These are phyloP conservation scores for Tringa solitaria DNA, from an alignment of 2,113 vertebrate genomes.

Conservation along the genomic window DNA sequence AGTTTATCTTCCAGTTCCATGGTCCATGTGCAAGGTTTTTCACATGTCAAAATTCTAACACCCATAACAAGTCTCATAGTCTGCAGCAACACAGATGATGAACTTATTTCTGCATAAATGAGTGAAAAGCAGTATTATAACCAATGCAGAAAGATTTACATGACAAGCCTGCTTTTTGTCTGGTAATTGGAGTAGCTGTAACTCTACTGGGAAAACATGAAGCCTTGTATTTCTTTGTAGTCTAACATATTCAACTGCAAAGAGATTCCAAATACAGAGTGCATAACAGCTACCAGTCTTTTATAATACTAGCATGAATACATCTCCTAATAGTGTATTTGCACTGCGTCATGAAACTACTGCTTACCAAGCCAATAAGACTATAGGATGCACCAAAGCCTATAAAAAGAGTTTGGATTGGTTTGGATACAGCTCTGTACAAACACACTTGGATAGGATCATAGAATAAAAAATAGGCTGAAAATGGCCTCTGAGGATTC, in stretches of 20 bases:
- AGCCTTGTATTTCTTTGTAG: background rate
- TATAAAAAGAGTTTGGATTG: background rate
- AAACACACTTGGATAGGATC: rapidly evolving
- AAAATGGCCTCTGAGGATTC: background rate
- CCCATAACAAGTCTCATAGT: background rate
- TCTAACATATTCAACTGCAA: background rate
- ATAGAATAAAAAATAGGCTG: background rate
- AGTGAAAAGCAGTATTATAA: background rate
- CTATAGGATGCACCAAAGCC: background rate
- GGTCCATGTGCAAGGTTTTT: background rate
- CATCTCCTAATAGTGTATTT: background rate
- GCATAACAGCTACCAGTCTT: background rate
- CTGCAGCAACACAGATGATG: background rate
- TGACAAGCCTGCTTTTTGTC: background rate
- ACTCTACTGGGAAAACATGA: background rate
- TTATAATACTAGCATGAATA: background rate
- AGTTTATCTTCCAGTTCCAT: background rate
- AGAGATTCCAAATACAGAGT: background rate
- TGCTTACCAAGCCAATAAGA: background rate
- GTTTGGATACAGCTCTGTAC: background rate
- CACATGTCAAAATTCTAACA: background rate
- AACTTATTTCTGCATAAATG: background rate
- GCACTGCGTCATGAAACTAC: background rate
- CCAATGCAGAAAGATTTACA: background rate
- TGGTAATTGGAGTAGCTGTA: background rate